phyloP scores from a whole-genome alignment of 1,140 invertebrate genomes.

The Drosophila jambulina region DNA sequence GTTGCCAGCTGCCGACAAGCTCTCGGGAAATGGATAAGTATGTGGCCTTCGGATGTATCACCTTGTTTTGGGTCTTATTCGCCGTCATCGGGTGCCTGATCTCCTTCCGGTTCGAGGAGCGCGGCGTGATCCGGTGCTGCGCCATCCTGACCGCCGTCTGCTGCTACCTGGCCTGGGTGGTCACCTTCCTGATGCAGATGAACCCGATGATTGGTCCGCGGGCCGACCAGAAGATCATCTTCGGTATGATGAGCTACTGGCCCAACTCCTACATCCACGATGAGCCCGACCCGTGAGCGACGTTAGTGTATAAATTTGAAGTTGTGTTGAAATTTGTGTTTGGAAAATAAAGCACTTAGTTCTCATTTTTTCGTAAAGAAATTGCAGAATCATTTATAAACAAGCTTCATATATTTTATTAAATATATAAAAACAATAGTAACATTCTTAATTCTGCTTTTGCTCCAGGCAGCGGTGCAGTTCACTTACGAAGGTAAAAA shows the following conservation, averaged over 20 bases:
- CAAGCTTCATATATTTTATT: neutral
- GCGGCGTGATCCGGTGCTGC: constrained; percentile 45
- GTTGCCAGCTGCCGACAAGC: constrained; percentile 14
- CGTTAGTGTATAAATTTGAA: neutral
- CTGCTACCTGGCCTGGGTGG: constrained; percentile 64
- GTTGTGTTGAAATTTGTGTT: neutral
- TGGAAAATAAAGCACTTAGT: neutral
- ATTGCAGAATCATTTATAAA: neutral
- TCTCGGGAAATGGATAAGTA: constrained; percentile 45
- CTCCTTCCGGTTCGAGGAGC: constrained; percentile 37
- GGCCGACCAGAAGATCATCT: constrained; percentile 21
- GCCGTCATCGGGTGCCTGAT: constrained; percentile 18
- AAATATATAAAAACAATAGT: constrained; percentile 3
- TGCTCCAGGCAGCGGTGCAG: constrained; percentile 14
- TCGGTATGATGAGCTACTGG: constrained; percentile 59
- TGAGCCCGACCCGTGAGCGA: constrained; percentile 4
- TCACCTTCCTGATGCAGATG: constrained; percentile 67
- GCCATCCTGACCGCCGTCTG: constrained; percentile 46
- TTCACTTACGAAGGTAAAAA: constrained; percentile 25
- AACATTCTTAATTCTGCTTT: neutral
- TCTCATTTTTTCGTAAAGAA: neutral
- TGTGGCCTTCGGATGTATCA: constrained; percentile 10
- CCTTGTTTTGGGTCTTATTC: constrained; percentile 44
- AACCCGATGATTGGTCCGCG: constrained; percentile 61
- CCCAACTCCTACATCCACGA: constrained; percentile 38